Base-by-base conservation (phyloP, 1,140 invertebrate species). In the Eupristina koningsbergeri region DNA sequence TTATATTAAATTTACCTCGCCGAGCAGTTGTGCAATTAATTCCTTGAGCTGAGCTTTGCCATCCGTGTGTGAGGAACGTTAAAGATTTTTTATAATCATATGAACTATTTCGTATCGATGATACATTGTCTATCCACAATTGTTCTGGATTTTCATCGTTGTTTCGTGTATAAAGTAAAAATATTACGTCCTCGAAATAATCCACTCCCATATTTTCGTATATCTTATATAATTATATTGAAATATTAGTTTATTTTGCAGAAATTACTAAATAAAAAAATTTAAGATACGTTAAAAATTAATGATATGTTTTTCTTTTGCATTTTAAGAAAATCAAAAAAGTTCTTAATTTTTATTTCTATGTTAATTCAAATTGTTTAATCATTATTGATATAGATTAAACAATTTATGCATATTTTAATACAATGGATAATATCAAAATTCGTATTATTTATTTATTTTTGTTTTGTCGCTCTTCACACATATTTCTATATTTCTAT, bases 21-120 rank as follows among this genome's bases (percentile, higher is more conserved):
- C 34, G 19, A 22, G 76, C 26, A 7, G 45, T 73, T 31, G 29
- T 41, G n/a, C 82, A 83, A 73, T 47, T 78, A n/a, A 41, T 29
- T 61, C 67, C 82, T 45, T 61, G 45, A 71, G 78, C 73, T 67
- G 34, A 36, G 31, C n/a, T 78, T 39, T 31, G n/a, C 69, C 78
- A 84, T 36, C 83, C 77, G 31, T 84, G 83, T 11, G 83, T 80
- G 22, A 84, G 29, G n/a, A 84, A 75, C 22, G 80, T 84, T 26
- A 53, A 64, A 17, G 77, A 2, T 41, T 75, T 79, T 64, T 11
- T 75, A 3, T 39, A 29, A 64, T 84, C 71, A 64, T 29, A 84
- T 1, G 22, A 7, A 29, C 77, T 80, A 1, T 75, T 63, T 0
- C 36, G 31, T 17, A 80, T n/a, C n/a, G 3, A 11, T 34, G 3